Percentiles rank a stretch among this genome's conserved stretches.
Conservation (phyloP, 2,113 vertebrate species). For the Alces alces region DNA sequence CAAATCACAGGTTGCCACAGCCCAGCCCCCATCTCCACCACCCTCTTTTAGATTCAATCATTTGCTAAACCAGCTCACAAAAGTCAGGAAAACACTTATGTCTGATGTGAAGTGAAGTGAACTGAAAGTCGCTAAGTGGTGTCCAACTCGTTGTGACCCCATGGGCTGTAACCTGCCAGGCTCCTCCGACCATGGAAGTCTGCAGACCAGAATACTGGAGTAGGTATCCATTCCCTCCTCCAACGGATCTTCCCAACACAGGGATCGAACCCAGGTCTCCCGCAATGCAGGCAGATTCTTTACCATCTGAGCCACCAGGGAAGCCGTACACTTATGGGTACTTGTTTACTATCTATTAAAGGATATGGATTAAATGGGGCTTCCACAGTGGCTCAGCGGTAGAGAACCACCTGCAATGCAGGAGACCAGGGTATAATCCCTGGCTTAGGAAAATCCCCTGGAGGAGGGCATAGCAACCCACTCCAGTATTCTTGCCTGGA, state of each 20-base stretch:
- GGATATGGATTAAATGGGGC: background rate
- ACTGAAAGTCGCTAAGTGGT: background rate
- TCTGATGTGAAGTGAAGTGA: background rate
- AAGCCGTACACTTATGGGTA: background rate
- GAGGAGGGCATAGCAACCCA: background rate
- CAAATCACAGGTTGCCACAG: background rate
- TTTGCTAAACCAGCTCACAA: background rate
- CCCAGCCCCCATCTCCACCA: background rate
- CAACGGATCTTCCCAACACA: background rate
- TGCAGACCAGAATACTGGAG: background rate
- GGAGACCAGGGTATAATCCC: background rate
- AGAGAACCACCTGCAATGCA: background rate
- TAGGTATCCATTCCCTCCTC: background rate
- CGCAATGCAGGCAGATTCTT: fast-evolving
- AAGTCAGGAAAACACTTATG: background rate
- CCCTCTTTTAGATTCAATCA: background rate
- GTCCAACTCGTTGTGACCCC: background rate
- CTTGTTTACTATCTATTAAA: background rate
- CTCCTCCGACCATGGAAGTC: background rate
- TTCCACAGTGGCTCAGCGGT: background rate
- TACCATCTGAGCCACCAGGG: background rate
- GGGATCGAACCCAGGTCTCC: background rate
- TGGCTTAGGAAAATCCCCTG: background rate
- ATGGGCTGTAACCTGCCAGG: background rate
- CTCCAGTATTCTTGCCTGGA: background rate